Percentiles rank a stretch among this genome's conserved stretches.
These are phyloP conservation scores for Peromyscus californicus DNA, from an alignment of 2,113 vertebrate species.

Conservation along the genomic window DNA sequence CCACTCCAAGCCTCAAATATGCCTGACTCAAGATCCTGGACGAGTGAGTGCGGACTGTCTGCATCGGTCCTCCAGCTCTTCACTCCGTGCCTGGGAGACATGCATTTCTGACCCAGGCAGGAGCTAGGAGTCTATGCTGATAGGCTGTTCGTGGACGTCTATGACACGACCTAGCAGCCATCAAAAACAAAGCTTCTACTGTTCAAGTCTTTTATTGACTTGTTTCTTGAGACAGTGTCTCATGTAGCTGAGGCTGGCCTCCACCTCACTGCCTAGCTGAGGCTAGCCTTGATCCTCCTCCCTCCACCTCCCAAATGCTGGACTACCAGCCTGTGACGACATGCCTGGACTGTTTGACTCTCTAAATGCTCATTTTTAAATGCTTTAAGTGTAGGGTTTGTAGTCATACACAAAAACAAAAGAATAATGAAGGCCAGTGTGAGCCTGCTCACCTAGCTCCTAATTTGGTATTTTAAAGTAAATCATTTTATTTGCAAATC, in stretches of 20 bases:
- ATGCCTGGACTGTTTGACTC: too few species aligned
- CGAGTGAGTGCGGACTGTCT: background rate
- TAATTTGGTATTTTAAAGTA: slow-evolving; percentile 52
- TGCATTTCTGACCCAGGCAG: background rate
- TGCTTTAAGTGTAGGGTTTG: slow-evolving; percentile 13
- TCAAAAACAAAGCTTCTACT: background rate
- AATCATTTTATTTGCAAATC: slow-evolving; percentile 45
- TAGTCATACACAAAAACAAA: background rate
- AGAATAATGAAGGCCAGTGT: background rate
- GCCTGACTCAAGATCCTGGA: slow-evolving; percentile 39
- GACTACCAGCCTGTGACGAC: background rate
- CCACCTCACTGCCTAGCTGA: background rate
- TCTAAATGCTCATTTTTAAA: slow-evolving; percentile 7
- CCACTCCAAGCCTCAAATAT: slow-evolving; percentile 43
- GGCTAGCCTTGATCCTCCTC: background rate
- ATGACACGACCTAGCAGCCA: background rate
- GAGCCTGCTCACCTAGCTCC: background rate
- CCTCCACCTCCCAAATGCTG: background rate
- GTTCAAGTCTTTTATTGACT: background rate
- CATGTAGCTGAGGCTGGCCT: background rate
- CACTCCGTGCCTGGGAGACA: background rate
- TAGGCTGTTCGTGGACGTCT: background rate
- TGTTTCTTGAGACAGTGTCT: background rate
- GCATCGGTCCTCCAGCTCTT: background rate
- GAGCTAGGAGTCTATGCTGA: background rate